Evolutionary conservation across 1,140 invertebrate genomes (phyloP).

Genomic region (Diabrotica undecimpunctata): DNA sequence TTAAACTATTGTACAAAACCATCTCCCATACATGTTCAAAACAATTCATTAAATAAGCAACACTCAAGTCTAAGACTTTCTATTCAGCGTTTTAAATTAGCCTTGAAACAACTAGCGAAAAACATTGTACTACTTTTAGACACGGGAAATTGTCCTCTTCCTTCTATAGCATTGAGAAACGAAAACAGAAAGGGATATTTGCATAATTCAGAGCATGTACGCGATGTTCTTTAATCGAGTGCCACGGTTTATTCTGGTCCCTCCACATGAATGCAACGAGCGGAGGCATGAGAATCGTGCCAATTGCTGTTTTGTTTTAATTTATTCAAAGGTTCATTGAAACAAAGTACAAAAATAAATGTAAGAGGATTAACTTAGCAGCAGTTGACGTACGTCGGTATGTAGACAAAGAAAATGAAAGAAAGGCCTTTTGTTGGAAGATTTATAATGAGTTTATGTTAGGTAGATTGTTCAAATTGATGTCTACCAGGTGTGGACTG

Average conservation of each 20-base stretch:
- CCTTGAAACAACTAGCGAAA: no score
- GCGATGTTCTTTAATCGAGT: constrained; percentile 24
- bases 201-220: constrained; percentile 25
- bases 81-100: no score
- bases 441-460: neutral
- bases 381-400: constrained; percentile 4
- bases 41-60: no score
- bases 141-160: neutral
- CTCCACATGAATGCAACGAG: constrained; percentile 20
- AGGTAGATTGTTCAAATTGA: neutral
- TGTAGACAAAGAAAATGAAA: constrained; percentile 7
- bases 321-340: constrained; percentile 30
- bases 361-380: constrained; percentile 4
- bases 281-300: constrained; percentile 21
- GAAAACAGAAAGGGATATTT: constrained; percentile 16
- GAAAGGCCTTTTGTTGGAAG: neutral
- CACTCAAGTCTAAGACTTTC: no score
- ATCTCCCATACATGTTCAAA: no score
- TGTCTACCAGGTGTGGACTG: constrained; percentile 4
- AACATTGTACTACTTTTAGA: neutral
- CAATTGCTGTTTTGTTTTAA: constrained; percentile 31
- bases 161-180: neutral
- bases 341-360: constrained; percentile 21
- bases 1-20: no score
- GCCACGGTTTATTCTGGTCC: constrained; percentile 22